Conservation (phyloP, 1,140 invertebrate genomes). For the Neodiprion lecontei region DNA sequence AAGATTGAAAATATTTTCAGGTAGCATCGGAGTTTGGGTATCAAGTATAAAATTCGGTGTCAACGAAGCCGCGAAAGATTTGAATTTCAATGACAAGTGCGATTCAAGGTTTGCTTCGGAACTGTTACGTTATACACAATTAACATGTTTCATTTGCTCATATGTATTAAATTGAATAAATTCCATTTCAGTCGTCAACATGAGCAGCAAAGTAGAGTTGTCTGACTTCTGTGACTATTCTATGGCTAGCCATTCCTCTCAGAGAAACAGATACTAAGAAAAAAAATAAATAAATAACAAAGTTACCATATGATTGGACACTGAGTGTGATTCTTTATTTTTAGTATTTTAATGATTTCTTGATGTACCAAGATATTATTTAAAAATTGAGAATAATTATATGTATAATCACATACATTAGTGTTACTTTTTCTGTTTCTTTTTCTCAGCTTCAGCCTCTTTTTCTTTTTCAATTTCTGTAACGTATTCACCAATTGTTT, state of each 20-base stretch:
- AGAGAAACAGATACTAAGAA: neutral
- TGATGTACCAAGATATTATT: constrained; percentile 36
- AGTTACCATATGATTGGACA: neutral
- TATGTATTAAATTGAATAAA: neutral
- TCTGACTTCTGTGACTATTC: no score
- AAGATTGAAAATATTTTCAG: no score
- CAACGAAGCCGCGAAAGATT: neutral
- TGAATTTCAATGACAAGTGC: no score
- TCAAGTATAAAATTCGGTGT: neutral
- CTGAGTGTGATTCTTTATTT: constrained; percentile 13
- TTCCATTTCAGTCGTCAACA: neutral
- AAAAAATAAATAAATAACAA: neutral
- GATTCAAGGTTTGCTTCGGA: no score
- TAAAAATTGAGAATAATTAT: constrained; percentile 48
- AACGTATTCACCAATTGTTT: constrained; percentile 92
- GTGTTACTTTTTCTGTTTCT: constrained; percentile 90
- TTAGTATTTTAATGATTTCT: neutral
- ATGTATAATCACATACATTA: constrained; percentile 23
- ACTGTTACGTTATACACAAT: no score
- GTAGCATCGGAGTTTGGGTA: neutral
- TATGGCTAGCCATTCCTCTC: no score
- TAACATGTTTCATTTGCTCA: no score
- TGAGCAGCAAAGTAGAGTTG: neutral
- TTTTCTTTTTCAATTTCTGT: constrained; percentile 96
- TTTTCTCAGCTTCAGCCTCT: constrained; percentile 97